These are phyloP conservation scores for Zoanthus gigantus DNA, from an alignment of 92 coral and sea anemone species.

Conservation along the genomic window DNA sequence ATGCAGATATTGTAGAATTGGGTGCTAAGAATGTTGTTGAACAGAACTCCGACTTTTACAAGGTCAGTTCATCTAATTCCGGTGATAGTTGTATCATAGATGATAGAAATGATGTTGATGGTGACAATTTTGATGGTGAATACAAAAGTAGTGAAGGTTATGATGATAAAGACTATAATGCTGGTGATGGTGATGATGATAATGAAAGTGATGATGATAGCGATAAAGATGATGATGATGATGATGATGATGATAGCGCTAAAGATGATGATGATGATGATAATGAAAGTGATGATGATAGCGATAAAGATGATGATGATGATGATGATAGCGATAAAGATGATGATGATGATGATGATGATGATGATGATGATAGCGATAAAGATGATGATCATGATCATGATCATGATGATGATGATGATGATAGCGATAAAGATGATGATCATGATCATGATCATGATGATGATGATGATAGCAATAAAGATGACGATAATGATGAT, in stretches of 20 bases:
- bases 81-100: slow-evolving; percentile 23
- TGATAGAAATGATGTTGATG: neutral
- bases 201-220: neutral
- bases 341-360: slow-evolving; percentile 3
- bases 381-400: neutral
- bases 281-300: neutral
- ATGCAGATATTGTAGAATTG: neutral
- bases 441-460: neutral
- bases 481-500: neutral
- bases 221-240: neutral
- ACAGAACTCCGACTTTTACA: neutral
- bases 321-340: neutral
- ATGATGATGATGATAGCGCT: neutral
- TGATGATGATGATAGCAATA: neutral
- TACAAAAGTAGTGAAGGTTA: neutral
- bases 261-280: neutral
- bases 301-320: neutral
- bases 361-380: slow-evolving; percentile 2
- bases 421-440: neutral
- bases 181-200: neutral
- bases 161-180: slow-evolving; percentile 6
- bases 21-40: neutral
- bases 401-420: slow-evolving; percentile 28
- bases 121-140: neutral
- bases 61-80: neutral